A percentile compares a stretch with the other conserved stretches of the same genome.
These are phyloP conservation scores for Orestias chungarensis DNA, from an alignment of 2,797 vertebrate genomes.

Conservation along the genomic window DNA sequence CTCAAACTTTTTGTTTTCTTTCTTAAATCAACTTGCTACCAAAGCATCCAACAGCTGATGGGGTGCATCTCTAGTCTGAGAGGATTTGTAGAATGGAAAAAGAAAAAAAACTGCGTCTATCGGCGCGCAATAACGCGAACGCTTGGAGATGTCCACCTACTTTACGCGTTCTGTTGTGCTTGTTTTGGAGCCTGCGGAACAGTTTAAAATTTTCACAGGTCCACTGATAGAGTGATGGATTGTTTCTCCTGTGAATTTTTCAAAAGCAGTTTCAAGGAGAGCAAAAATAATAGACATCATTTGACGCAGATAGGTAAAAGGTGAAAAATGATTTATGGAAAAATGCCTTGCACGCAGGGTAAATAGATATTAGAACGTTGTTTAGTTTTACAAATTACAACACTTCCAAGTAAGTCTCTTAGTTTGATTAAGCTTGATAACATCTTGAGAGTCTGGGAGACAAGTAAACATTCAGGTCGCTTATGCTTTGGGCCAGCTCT, in stretches of 20 bases:
- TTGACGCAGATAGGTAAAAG: background rate
- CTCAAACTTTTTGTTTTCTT: constrained; percentile 72
- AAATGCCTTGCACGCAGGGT: background rate
- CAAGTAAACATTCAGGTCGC: too few species aligned
- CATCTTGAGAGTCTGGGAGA: too few species aligned
- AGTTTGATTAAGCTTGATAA: background rate
- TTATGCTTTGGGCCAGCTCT: background rate
- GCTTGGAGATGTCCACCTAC: constrained; percentile 33
- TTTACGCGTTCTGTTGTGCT: constrained; percentile 26
- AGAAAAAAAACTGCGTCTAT: constrained; percentile 18
- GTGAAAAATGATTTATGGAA: background rate
- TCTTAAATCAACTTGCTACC: constrained; percentile 67
- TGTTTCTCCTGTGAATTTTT: constrained; percentile 15
- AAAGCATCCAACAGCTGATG: constrained; percentile 58
- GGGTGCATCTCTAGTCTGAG: constrained; percentile 34
- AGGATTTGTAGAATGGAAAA: constrained; percentile 46
- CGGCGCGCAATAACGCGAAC: constrained; percentile 29
- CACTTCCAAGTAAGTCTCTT: background rate
- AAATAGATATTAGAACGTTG: background rate
- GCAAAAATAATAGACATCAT: background rate
- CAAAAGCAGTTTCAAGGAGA: background rate
- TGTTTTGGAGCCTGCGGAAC: constrained; percentile 34
- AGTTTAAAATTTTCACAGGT: constrained; percentile 27
- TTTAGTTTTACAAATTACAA: background rate
- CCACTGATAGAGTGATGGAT: constrained; percentile 2